Evolutionary conservation across 2,797 vertebrate genomes (phyloP), one percentile per base, ranked within the genome.

Genomic region (Graptemys geographica): DNA sequence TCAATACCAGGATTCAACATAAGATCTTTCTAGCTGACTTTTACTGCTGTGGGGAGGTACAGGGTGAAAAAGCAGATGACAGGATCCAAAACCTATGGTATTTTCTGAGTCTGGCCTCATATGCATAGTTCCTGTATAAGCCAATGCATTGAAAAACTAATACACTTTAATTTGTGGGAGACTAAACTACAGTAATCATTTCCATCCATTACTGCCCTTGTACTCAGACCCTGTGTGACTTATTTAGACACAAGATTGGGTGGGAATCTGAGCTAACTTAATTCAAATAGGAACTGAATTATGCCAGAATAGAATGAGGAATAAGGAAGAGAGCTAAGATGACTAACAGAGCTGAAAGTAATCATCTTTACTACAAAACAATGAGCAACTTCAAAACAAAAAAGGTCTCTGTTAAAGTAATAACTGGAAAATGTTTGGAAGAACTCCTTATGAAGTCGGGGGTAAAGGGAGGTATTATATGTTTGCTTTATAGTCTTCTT

Each of bases 261-360:
- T 76, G 55, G 57, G 80, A 94, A 62, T 80, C 44, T 88, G 79
- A 92, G 88, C 72, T 93, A 87, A 87, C 51, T 79, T 81, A 87
- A 92, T 90, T 87, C 81, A 80, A 90, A 57, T n/a, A 89, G 11
- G 28, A 84, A 79, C 53, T 85, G 79, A 94, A 81, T 91, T 86
- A 79, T 33, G n/a, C n/a, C 53, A 59, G 53, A 80, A 79, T 10
- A 49, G 47, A 89, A 87, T 53, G 87, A 92, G 15, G n/a, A 90
- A 51, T 78, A 74, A 85, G 5, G 25, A 83, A 79, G 59, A 89
- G 31, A 92, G 69, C 81, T 6, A 83, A 90, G 84, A 44, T 85
- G 53, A 57, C 62, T 81, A 84, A 62, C 53, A 86, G 81, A 90
- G 83, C 33, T 87, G 52, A 91, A 92, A 87, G 44, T 83, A 76